phyloP scores from a whole-genome alignment of 1,140 invertebrate genomes.

The Maniola jurtina region DNA sequence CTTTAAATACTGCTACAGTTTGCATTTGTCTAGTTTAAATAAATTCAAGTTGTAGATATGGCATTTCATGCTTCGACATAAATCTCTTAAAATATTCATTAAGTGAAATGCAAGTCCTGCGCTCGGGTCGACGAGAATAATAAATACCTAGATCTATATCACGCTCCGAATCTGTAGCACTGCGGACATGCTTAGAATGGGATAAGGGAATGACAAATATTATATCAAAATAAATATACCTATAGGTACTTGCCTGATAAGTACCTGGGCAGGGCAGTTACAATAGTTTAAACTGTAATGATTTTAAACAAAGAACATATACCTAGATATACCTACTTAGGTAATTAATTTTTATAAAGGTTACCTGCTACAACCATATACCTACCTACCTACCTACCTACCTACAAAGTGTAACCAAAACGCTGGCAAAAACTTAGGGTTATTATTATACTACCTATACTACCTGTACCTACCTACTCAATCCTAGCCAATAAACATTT shows the following conservation, averaged over 20 bases:
- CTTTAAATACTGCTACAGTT: not conserved
- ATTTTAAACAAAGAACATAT: no score
- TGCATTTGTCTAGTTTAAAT: not conserved
- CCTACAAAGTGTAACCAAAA: no score
- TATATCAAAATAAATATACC: constrained; percentile 6
- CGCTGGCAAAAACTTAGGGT: no score
- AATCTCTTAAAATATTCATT: constrained; percentile 62
- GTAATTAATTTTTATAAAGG: no score
- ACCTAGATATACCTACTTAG: no score
- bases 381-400: no score
- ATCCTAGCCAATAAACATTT: no score
- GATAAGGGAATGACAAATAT: constrained; percentile 33
- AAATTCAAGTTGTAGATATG: constrained; percentile 9
- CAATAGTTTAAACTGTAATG: no score
- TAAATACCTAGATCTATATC: constrained; percentile 53
- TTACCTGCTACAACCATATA: no score
- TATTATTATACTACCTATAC: no score
- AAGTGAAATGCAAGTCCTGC: constrained; percentile 64
- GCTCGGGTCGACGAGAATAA: constrained; percentile 48
- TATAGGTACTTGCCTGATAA: not conserved
- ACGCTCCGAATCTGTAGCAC: constrained; percentile 53
- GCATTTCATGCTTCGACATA: constrained; percentile 40
- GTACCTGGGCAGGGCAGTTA: no score
- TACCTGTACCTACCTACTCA: no score
- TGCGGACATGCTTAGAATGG: constrained; percentile 50